Evolutionary conservation across 2,888 invertebrate species (phyloP).

Genomic region (Plemyria rubiginata): DNA sequence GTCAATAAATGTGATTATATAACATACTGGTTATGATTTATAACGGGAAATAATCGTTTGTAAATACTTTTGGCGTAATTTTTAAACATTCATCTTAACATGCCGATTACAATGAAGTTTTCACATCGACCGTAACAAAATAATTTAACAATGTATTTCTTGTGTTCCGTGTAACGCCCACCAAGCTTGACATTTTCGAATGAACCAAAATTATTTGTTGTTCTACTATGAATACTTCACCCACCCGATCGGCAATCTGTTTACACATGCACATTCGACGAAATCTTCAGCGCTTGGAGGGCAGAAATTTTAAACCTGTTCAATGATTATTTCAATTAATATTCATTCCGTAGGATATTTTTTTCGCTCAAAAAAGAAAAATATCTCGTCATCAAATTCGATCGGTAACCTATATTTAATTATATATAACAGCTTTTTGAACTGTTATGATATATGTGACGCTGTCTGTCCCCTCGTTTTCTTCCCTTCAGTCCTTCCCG

Average conservation of each 20-base stretch:
- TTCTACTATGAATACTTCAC: neutral
- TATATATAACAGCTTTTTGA: constrained; percentile 17
- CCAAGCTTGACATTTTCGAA: constrained; percentile 28
- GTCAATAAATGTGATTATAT: too few relatives aligned
- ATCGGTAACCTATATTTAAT: constrained; percentile 18
- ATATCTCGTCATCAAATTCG: constrained; percentile 7
- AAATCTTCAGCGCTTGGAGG: constrained; percentile 24
- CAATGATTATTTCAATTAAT: neutral
- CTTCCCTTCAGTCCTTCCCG: constrained; percentile 1
- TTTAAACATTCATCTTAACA: too few relatives aligned
- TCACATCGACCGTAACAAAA: neutral
- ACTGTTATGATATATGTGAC: neutral
- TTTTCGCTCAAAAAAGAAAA: neutral
- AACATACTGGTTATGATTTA: too few relatives aligned
- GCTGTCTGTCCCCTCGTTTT: neutral
- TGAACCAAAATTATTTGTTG: constrained; percentile 15
- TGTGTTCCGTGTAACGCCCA: constrained; percentile 12
- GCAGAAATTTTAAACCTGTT: constrained; percentile 6
- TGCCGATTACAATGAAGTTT: neutral
- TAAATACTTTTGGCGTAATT: too few relatives aligned
- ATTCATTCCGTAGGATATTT: neutral
- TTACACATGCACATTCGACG: constrained; percentile 18
- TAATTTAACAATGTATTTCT: neutral
- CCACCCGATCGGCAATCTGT: constrained; percentile 14
- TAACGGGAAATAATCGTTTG: too few relatives aligned